Percentiles rank a stretch among this genome's conserved stretches.
Conservation (phyloP, 1,140 invertebrate genomes). For the Scaptodrosophila lebanonensis region DNA sequence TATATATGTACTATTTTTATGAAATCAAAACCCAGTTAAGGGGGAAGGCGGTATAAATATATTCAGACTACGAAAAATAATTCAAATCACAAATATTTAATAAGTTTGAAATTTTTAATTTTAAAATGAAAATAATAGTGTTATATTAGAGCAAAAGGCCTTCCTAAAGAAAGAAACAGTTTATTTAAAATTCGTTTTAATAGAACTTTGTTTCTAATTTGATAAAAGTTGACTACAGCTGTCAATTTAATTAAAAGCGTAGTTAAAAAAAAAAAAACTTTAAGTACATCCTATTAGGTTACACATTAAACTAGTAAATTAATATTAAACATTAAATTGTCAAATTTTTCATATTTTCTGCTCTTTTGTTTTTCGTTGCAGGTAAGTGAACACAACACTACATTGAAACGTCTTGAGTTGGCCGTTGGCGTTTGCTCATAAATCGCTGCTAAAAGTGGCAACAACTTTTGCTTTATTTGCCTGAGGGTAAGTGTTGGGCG, state of each 20-base stretch:
- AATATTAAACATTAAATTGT: constrained; percentile 24
- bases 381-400: constrained; percentile 46
- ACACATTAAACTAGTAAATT: constrained; percentile 15
- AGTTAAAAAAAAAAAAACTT: background rate
- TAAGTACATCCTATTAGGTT: too few relatives aligned
- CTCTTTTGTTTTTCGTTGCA: constrained; percentile 33
- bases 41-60: too few relatives aligned
- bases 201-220: too few relatives aligned
- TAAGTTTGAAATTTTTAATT: too few relatives aligned
- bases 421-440: constrained; percentile 31
- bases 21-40: too few relatives aligned
- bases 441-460: constrained; percentile 63
- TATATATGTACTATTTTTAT: too few relatives aligned
- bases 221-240: too few relatives aligned
- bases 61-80: too few relatives aligned
- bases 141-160: constrained; percentile 29
- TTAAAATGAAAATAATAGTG: too few relatives aligned
- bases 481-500: too few relatives aligned
- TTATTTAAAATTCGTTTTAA: constrained; percentile 4
- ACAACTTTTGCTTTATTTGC: constrained; percentile 42
- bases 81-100: too few relatives aligned
- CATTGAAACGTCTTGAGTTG: constrained; percentile 12
- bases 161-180: constrained; percentile 36
- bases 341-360: constrained; percentile 24
- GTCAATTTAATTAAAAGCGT: background rate